Evolutionary conservation across 2,113 vertebrate species (phyloP), one percentile per base, ranked within the genome.

Genomic region (Paraplagusia blochii): DNA sequence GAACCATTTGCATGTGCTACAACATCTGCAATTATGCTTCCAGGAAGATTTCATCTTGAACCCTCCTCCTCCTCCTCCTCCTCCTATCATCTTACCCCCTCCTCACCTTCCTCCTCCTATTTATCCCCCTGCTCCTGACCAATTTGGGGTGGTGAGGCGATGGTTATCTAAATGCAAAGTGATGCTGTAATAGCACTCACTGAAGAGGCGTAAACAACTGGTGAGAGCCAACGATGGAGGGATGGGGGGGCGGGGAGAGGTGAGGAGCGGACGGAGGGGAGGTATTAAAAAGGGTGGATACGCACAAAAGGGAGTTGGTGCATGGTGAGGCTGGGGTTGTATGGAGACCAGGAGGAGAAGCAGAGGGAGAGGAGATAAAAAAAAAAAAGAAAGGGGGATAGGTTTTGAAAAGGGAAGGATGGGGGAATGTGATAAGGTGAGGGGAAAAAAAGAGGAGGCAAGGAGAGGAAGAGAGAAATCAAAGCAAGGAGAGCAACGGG

Each of bases 151-250:
- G 70, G 76, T 45, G 77, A 63, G 66, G 83, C 68, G 73, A 84
- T 85, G 75, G 88, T 90, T 89, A 90, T 91, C 84, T 91, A 91
- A 90, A 91, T 91, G 88, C 87, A 90, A 91, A 90, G 88, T 83
- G 85, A 89, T 87, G 85, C 82, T 83, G 79, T 87, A 89, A 89
- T 88, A 87, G 88, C 83, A 77, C 72, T 83, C 79, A 63, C 53
- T 48, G 62, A 80, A 63, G 75, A 80, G 73, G 77, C 67, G 64
- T 81, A 84, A 85, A 86, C 46, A 73, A 65, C 69, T 51, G 44
- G 74, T 36, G 69, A 80, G 79, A 80, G 68, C 74, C 19, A 7
- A 58, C 65, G 79, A 83, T 67, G 46, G 69, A 68, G 61, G 68
- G 57, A 38, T 33, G 42, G 22, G 52, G 53, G 50, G 36, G 46